Evolutionary conservation across 1,140 invertebrate genomes (phyloP).

Genomic region (Caenorhabditis elegans): DNA sequence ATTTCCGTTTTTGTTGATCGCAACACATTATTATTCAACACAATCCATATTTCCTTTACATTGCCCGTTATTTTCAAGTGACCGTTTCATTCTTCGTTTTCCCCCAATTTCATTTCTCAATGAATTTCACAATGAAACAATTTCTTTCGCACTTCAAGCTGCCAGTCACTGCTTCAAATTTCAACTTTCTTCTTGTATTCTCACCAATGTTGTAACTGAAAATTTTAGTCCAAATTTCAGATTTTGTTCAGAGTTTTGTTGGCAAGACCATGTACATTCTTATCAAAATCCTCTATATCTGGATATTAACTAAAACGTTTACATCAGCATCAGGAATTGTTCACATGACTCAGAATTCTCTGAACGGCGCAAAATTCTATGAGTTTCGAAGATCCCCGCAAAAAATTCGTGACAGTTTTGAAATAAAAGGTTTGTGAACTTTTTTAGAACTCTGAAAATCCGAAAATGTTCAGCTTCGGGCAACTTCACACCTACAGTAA

Average conservation of each 20-base stretch:
- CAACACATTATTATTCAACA: neutral
- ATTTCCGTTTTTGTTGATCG: neutral
- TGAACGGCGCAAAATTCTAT: conserved; percentile 2
- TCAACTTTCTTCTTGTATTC: too few relatives aligned
- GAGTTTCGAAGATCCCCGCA: neutral
- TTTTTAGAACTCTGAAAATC: too few relatives aligned
- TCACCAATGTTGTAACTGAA: too few relatives aligned
- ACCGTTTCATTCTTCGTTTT: conserved; percentile 18
- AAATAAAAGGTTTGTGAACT: neutral
- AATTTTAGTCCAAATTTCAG: too few relatives aligned
- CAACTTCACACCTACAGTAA: conserved; percentile 9
- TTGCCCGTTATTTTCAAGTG: neutral
- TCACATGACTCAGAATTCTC: neutral
- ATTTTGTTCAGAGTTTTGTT: too few relatives aligned
- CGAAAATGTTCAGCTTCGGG: neutral
- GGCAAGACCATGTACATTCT: neutral
- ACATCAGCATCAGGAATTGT: neutral
- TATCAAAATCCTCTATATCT: neutral
- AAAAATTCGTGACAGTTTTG: neutral
- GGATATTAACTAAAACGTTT: neutral
- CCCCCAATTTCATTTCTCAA: too few relatives aligned
- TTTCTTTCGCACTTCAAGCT: too few relatives aligned
- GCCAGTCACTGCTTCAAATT: too few relatives aligned
- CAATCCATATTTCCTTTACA: neutral
- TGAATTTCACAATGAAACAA: too few relatives aligned